Evolutionary conservation across 2,797 vertebrate species (phyloP), one percentile per base, ranked within the genome.

Genomic region (Gobio occitaniae): DNA sequence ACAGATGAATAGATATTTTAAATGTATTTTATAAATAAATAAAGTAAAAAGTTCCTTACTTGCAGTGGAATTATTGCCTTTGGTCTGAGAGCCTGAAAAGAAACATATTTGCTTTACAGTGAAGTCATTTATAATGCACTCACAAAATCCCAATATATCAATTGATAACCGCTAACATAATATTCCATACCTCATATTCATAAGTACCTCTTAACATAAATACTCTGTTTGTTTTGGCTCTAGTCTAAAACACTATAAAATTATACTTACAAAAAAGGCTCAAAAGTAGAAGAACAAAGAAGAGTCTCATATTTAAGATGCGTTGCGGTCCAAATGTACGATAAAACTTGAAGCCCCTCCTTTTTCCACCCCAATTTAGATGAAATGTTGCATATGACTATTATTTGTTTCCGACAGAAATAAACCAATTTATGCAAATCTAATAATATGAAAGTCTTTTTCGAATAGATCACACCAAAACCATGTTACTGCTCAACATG

Each of bases 231-330:
- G 38, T 17, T n/a, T n/a, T n/a, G n/a, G n/a, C n/a, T n/a, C n/a
- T n/a, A n/a, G n/a, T n/a, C 75, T 4, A 41, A 77, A 16, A 8
- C 13, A 25, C 25, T n/a, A 13, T 38, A 29, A 79, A 29, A 65
- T 29, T 4, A 65, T 80, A 80, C 78, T 80, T 68, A 80, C 78
- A 52, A 65, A 69, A 16, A 36, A 38, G 3, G 29, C 47, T 69
- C 47, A 69, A 69, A 80, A 80, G 47, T 36, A 52, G 17, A 52
- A 80, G 44, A 52, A 17, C 47, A 21, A 8, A 48, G 21, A 48
- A 36, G 12, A 32, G 41, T 66, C 44, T 79, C 78, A 52, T 69
- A 38, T 79, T 79, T 13, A 25, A 32, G 59, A 79, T 36, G 77
- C 2, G 1, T 48, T 32, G 59, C 5, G 0, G 25, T 65, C 25